Base-by-base conservation (phyloP, 2,113 vertebrate genomes). In the Solea senegalensis region DNA sequence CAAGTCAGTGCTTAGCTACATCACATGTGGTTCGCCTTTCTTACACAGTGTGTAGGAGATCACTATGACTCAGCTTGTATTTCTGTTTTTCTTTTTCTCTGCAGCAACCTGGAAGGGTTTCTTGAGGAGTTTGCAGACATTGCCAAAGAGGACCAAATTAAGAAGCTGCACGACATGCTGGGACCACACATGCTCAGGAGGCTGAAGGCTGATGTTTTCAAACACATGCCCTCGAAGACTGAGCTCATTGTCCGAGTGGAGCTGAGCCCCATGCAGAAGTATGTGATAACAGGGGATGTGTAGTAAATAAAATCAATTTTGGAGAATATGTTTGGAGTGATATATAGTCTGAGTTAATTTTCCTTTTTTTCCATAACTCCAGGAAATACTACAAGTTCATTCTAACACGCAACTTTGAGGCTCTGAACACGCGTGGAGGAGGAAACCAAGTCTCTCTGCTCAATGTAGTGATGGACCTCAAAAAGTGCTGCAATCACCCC, bases 361-460 rank as follows among this genome's bases (percentile, higher is more conserved):
- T 21, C 28, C 41, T 50, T 48, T 39, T 28, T 27, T 65, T 52
- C 5, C 65, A 13, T 80, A 65, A 63, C 68, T 65, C 49, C 80
- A 99, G 97, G 89, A 99, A 99, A 89, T 99, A 99, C 6, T 99
- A 99, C 80, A 99, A 99, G 85, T 99, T 97, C 51, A 98, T 99
- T 78, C 93, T 99, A 58, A 99, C 97, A 1, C 95, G 97, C 41
- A 99, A 99, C 89, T 99, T 98, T 45, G 97, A 98, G 65, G 97
- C 97, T 6, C 92, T 99, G 85, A 98, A 98, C 88, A 96, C 96
- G 51, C 96, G 97, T 2, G 97, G 97, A 55, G 97, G 96, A 56
- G 97, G 97, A 77, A 98, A 99, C 92, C 97, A 98, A 86, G 97
- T 98, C 5, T 98, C 97, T 41, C 88, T 99, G 72, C 95, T 98